Percentiles rank a stretch among this genome's conserved stretches.
Evolutionary conservation across 2,888 invertebrate species (phyloP).

Genomic region (Pachymerium ferrugineum): DNA sequence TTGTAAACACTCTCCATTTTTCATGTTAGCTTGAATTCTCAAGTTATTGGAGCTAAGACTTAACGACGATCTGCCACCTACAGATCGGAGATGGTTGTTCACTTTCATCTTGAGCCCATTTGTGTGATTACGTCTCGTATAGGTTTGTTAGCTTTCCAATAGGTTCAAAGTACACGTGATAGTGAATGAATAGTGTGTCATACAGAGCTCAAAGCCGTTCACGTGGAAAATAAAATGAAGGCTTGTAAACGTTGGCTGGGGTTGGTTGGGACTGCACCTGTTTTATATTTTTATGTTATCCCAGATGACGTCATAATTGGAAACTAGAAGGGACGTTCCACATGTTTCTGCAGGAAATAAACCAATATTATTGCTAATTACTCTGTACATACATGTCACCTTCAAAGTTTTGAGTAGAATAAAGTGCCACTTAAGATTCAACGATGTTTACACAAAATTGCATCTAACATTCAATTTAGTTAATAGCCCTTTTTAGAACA

Average conservation of each 20-base stretch:
- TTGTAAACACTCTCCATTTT: no score
- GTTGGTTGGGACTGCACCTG: constrained; percentile 15
- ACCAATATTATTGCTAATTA: no score
- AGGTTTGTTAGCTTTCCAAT: not conserved
- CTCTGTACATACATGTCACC: no score
- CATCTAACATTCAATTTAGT: no score
- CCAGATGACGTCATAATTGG: not conserved
- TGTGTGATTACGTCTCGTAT: not conserved
- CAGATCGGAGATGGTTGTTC: constrained; percentile 11
- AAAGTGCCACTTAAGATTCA: no score
- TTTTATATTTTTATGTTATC: constrained; percentile 14
- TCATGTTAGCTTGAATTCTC: not conserved
- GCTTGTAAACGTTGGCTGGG: not conserved
- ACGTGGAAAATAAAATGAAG: not conserved
- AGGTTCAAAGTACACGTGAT: not conserved
- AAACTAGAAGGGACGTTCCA: not conserved
- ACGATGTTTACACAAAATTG: no score
- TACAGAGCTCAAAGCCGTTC: not conserved
- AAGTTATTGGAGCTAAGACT: not conserved
- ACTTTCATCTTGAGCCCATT: not conserved
- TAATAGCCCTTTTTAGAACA: no score
- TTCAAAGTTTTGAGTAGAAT: no score
- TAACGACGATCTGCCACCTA: not conserved
- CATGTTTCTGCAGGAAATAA: no score
- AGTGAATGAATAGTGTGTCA: not conserved